Conservation (phyloP, 2,113 vertebrate genomes). For the Chaetorhynchus papuensis region DNA sequence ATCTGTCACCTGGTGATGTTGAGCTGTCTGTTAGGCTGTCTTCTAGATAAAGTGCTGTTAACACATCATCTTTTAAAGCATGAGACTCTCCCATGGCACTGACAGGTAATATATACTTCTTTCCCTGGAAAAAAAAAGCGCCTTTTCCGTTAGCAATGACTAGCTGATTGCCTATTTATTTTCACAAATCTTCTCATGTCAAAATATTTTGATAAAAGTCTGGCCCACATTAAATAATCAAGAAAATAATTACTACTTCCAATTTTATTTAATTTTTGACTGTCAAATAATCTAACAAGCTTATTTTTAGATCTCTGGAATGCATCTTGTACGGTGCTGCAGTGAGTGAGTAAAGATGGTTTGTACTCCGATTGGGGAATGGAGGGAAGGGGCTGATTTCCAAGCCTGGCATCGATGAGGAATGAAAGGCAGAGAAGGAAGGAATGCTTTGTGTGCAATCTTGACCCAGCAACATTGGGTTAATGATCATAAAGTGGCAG, state of each 20-base stretch:
- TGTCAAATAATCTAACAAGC: constrained; percentile 61
- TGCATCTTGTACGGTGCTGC: not conserved
- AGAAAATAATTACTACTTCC: constrained; percentile 60
- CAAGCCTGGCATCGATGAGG: not conserved
- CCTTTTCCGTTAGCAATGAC: constrained; percentile 44
- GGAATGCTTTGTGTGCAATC: not conserved
- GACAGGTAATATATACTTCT: constrained; percentile 58
- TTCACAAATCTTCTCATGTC: constrained; percentile 55
- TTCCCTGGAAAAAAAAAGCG: not conserved
- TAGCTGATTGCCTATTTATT: constrained; percentile 65
- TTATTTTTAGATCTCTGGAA: constrained; percentile 52
- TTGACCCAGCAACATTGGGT: constrained; percentile 27
- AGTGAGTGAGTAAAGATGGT: constrained; percentile 18
- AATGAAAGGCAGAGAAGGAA: not conserved
- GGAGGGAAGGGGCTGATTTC: not conserved
- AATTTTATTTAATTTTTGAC: constrained; percentile 55
- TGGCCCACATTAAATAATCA: constrained; percentile 54
- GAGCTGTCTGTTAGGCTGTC: constrained; percentile 31
- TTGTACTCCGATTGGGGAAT: not conserved
- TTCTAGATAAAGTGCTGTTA: constrained; percentile 23
- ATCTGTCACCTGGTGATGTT: not conserved
- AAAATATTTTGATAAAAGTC: constrained; percentile 68
- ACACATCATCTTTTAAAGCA: constrained; percentile 14
- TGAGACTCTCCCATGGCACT: constrained; percentile 6
- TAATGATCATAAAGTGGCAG: constrained; percentile 55